A percentile compares a stretch with the other conserved stretches of the same genome.
Evolutionary conservation across 2,888 invertebrate species (phyloP).

Genomic region (Deroplatys truncata): DNA sequence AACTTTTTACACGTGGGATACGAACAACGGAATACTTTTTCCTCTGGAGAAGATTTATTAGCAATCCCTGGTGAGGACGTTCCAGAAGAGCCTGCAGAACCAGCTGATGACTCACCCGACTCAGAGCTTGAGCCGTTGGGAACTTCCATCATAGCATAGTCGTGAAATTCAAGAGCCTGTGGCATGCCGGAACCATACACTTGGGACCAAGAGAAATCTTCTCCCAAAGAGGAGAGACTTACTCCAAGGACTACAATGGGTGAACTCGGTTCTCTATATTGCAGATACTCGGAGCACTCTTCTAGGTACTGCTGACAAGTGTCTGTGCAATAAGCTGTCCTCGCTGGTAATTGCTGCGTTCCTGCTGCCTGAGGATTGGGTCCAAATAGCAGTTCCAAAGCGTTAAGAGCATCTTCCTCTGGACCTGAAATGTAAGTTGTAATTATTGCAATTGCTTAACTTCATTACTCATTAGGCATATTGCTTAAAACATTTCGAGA

Average conservation of each 20-base stretch:
- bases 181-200: not conserved
- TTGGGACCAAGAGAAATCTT: not conserved
- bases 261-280: conserved; percentile 42
- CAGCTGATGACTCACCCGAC: not conserved
- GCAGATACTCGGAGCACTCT: conserved; percentile 44
- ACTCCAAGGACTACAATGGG: conserved; percentile 44
- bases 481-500: no score
- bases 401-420: not conserved
- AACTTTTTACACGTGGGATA: conserved; percentile 71
- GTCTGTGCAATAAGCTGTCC: conserved; percentile 54
- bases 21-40: conserved; percentile 64
- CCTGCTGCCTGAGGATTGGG: not conserved
- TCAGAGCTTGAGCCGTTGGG: not conserved
- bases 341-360: conserved; percentile 45
- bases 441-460: no score
- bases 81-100: not conserved
- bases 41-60: conserved; percentile 39
- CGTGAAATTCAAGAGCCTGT: conserved; percentile 27
- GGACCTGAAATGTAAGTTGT: not conserved
- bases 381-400: not conserved
- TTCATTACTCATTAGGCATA: no score
- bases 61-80: not conserved
- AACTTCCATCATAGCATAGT: conserved; percentile 30
- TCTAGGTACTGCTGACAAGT: conserved; percentile 51
- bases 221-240: conserved; percentile 41